Base-by-base conservation (phyloP, 2,888 invertebrate genomes). In the Scaptomyza polygonia region DNA sequence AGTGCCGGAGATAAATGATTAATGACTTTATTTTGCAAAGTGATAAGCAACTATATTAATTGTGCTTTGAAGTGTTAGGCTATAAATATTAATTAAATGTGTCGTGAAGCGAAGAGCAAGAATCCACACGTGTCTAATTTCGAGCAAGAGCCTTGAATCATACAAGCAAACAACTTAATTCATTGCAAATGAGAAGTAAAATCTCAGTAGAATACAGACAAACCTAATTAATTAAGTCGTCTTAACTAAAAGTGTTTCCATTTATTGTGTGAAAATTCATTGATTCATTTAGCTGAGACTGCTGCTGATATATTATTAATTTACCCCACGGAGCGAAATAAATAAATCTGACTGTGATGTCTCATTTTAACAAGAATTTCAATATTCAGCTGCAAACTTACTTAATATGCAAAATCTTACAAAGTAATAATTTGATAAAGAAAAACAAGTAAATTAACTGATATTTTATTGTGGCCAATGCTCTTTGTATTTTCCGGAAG, bases 11-110 rank as follows among this genome's bases (percentile, higher is more conserved):
- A 58, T 65, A 70, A 72, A 78, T 78, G 82, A 81, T 79, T 78
- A 75, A 79, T 70, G 81, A 54, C 63, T 64, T 47, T 67, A 25
- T 75, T 49, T 34, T 43, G 49, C 36, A n/a, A 30, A 42, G 62
- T 61, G 54, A 62, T 34, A 47, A 58, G 56, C 79, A 80, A 77
- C 74, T 77, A 74, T 56, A 64, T 64, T 59, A 80, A 79, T 72
- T 79, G 64, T 49, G 36, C 52, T 44, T 30, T 25, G 36, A 43
- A 16, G 63, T 40, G 18, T 53, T 12, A n/a, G 43, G 29, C 12
- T 39, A 65, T 55, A 65, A 47, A 55, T 66, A 49, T 66, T 65
- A 44, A 65, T 65, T 65, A 48, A 65, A 44, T 12, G 25, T 32
- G 18, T 8, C n/a, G 5, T 16, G n/a, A 16, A 34, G n/a, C 9